Percentiles rank a stretch among this genome's conserved stretches.
Conservation (phyloP, 2,113 vertebrate species). For the Origma solitaria region DNA sequence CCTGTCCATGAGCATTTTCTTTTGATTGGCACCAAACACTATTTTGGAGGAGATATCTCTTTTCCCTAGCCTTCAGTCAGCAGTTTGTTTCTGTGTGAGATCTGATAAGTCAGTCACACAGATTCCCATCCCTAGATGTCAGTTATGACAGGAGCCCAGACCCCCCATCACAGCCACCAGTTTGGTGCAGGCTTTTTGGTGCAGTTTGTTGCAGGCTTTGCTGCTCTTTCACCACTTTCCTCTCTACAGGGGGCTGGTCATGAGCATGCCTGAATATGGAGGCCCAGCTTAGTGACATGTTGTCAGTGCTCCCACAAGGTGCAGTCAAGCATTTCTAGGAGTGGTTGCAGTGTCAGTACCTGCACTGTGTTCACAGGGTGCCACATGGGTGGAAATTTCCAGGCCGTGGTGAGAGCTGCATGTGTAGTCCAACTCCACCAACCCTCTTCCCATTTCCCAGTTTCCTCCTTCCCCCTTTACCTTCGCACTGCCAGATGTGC, state of each 20-base stretch:
- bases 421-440: neutral
- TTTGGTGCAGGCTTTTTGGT: rapidly evolving
- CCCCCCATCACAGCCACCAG: rapidly evolving
- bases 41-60: neutral
- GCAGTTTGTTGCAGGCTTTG: neutral
- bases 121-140: neutral
- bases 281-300: neutral
- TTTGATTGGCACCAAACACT: constrained; percentile 38
- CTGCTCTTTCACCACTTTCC: neutral
- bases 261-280: neutral
- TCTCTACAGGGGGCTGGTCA: neutral
- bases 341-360: neutral
- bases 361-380: neutral
- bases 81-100: neutral
- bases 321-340: neutral
- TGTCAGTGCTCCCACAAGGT: neutral
- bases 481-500: neutral
- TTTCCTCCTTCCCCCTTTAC: neutral
- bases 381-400: neutral
- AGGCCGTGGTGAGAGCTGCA: rapidly evolving
- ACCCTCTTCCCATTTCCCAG: neutral
- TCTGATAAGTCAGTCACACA: neutral
- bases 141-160: neutral
- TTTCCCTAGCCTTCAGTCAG: neutral
- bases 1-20: constrained; percentile 58